Evolutionary conservation across 2,888 invertebrate genomes (phyloP).

Genomic region (Chymomyza caudatula): DNA sequence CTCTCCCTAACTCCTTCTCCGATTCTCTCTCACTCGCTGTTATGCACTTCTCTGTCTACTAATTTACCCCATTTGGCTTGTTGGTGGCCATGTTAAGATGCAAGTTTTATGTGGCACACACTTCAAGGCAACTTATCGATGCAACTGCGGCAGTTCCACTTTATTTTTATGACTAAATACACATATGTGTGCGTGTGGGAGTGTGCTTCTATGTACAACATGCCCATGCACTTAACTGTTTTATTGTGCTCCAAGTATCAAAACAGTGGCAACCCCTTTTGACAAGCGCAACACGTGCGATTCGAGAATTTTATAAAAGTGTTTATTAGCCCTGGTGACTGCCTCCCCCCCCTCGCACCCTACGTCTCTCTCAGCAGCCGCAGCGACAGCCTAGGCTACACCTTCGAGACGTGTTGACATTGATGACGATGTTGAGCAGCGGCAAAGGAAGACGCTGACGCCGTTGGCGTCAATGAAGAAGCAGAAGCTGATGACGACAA

Average conservation of each 20-base stretch:
- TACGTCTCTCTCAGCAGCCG: neutral
- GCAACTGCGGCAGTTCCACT: constrained; percentile 21
- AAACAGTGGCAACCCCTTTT: constrained; percentile 44
- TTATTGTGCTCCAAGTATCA: constrained; percentile 39
- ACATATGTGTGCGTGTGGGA: constrained; percentile 2
- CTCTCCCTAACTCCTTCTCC: too few species aligned
- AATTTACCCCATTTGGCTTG: neutral
- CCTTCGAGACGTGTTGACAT: constrained; percentile 33
- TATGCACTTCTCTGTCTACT: neutral
- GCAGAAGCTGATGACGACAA: constrained; percentile 26
- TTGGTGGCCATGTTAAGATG: constrained; percentile 48
- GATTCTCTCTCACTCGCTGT: too few species aligned
- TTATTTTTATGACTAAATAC: constrained; percentile 38
- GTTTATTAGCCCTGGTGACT: constrained; percentile 57
- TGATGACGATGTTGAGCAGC: constrained; percentile 23
- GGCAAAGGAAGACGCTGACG: constrained; percentile 9
- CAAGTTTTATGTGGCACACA: constrained; percentile 47
- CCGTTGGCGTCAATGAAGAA: constrained; percentile 18
- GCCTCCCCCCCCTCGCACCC: too few species aligned
- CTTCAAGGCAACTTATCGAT: constrained; percentile 47
- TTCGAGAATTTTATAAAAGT: constrained; percentile 67
- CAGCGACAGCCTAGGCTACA: neutral
- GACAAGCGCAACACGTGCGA: constrained; percentile 66
- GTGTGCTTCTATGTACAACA: constrained; percentile 24
- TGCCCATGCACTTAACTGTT: constrained; percentile 62